Evolutionary conservation across 2,113 vertebrate species (phyloP).

Genomic region (Atrichornis clamosus): DNA sequence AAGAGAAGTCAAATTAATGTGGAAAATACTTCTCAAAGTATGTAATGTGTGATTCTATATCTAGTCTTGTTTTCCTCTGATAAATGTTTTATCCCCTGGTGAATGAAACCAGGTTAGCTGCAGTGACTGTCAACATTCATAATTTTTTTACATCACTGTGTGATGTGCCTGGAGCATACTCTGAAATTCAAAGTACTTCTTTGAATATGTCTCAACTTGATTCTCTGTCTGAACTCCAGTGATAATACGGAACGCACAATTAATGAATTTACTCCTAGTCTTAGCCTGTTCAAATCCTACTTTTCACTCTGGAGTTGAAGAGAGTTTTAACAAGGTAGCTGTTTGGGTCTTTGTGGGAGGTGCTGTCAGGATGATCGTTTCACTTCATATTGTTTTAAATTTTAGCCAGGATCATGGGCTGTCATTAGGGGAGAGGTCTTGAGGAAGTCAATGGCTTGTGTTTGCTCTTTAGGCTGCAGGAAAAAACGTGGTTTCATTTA

Average conservation of each 20-base stretch:
- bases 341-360: neutral
- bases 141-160: neutral
- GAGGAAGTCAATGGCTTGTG: neutral
- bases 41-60: neutral
- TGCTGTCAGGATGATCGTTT: neutral
- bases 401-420: neutral
- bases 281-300: fast-evolving
- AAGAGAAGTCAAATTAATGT: neutral
- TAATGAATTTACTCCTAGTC: neutral
- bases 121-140: neutral
- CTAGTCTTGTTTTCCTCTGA: neutral
- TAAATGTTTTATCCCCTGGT: neutral
- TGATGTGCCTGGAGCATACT: neutral
- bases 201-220: neutral
- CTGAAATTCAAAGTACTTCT: neutral
- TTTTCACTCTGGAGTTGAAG: neutral
- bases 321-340: neutral
- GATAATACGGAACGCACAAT: neutral
- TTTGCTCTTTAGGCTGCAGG: neutral
- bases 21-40: neutral
- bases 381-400: neutral
- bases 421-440: neutral
- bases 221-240: neutral
- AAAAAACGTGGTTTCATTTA: neutral
- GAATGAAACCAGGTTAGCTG: neutral